Evolutionary conservation across 2,888 invertebrate genomes (phyloP), one percentile per base, ranked within the genome.

Genomic region (Aphidius colemani): DNA sequence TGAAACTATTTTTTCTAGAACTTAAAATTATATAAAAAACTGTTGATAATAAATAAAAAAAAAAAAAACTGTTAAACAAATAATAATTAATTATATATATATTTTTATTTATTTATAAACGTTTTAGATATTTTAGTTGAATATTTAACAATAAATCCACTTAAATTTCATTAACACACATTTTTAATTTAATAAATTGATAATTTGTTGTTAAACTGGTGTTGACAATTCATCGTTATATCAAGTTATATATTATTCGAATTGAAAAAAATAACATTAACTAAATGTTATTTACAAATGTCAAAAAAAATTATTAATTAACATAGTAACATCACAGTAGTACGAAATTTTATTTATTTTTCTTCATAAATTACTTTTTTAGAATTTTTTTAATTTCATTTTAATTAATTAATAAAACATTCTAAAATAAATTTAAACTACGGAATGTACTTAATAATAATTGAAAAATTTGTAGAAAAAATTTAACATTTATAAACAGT

Each of bases 241-340:
- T 2, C 2, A 30, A 30, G 13, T 18, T 30, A 30, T 30, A 30
- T 30, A 30, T 30, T 30, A 5, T 30, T 30, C 5, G 30, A 30
- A 30, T 30, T 30, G 30, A 46, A 44, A 44, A 44, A 13, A 46
- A 57, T 44, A 57, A 45, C 11, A 57, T 45, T 57, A 39, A 45
- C 63, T 73, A 64, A 70, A 73, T 65, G 68, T 71, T 72, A 72
- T 74, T 64, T 74, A 74, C 67, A 75, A 63, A 66, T 67, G 68
- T 18, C 13, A 18, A 69, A 69, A 69, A 50, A 45, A 51, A 1
- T n/a, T 44, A 43, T 41, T 44, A 30, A 60, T 43, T 13, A 53
- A 9, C 18, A 2, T 41, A 53, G 18, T 39, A 60, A 60, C 60
- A 74, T 73, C 72, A 75, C 70, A 73, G 68, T 71, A 64, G 58